A percentile compares a stretch with the other conserved stretches of the same genome.
These are phyloP conservation scores for Capitella teleta DNA, from an alignment of 1,140 invertebrate genomes.

Conservation along the genomic window DNA sequence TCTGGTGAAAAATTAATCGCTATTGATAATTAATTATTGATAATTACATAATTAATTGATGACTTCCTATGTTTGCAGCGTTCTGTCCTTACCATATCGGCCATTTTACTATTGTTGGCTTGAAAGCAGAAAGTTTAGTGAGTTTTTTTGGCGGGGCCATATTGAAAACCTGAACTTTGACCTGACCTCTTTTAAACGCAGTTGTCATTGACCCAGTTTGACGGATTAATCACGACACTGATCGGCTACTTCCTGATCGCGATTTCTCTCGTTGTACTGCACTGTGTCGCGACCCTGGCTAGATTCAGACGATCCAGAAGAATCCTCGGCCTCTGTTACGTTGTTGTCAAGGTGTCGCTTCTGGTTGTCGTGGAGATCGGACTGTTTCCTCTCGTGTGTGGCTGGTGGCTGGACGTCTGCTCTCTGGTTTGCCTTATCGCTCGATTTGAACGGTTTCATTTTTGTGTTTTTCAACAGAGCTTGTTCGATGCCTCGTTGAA, in stretches of 20 bases:
- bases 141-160: conserved; percentile 13
- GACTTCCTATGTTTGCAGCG: conserved; percentile 55
- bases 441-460: no score
- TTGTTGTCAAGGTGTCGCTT: conserved; percentile 87
- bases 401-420: conserved; percentile 98
- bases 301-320: conserved; percentile 52
- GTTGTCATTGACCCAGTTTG: conserved; percentile 71
- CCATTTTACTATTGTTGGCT: conserved; percentile 61
- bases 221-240: conserved; percentile 81
- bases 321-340: conserved; percentile 84
- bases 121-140: conserved; percentile 60
- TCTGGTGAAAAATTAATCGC: neutral
- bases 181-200: conserved; percentile 21
- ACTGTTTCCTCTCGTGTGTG: conserved; percentile 88
- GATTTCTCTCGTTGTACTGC: conserved; percentile 67
- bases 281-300: conserved; percentile 56
- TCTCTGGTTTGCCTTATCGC: no score
- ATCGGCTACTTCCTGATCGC: conserved; percentile 86
- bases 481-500: conserved; percentile 66
- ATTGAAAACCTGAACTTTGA: neutral
- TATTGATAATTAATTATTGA: neutral
- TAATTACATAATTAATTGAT: neutral
- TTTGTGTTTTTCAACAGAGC: no score
- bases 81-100: conserved; percentile 95
- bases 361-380: conserved; percentile 90